These are phyloP conservation scores for Drosophila subobscura DNA, from an alignment of 1,140 invertebrate species.

Conservation along the genomic window DNA sequence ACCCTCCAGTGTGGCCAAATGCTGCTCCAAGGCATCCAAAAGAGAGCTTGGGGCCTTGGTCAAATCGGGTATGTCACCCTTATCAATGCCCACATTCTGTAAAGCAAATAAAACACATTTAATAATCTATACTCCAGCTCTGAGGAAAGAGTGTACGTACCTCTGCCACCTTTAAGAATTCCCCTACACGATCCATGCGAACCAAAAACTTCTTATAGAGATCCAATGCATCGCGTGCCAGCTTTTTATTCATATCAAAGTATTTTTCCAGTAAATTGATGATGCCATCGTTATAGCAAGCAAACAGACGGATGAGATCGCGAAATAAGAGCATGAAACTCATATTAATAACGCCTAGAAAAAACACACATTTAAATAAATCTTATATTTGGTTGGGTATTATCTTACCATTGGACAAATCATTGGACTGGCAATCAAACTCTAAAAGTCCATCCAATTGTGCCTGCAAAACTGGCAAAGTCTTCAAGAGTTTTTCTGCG, in stretches of 20 bases:
- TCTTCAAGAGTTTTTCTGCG: slow-evolving; percentile 98
- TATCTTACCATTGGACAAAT: slow-evolving; percentile 94
- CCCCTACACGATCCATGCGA: slow-evolving; percentile 98
- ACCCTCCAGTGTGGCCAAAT: slow-evolving; percentile 96
- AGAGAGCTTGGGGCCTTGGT: slow-evolving; percentile 99
- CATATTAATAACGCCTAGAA: slow-evolving; percentile 94
- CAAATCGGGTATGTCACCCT: slow-evolving; percentile 99
- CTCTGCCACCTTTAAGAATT: slow-evolving; percentile 99
- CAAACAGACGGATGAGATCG: slow-evolving; percentile 99
- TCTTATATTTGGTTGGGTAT: not conserved
- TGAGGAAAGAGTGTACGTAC: slow-evolving; percentile 83
- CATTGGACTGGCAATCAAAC: slow-evolving; percentile 98
- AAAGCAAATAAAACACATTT: not conserved
- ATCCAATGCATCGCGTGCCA: slow-evolving; percentile 98
- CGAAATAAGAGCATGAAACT: slow-evolving; percentile 99
- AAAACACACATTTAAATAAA: not conserved
- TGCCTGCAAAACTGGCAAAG: slow-evolving; percentile 96
- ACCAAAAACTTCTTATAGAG: slow-evolving; percentile 99
- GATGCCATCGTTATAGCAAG: slow-evolving; percentile 99
- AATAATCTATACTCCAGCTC: not conserved
- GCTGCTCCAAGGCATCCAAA: slow-evolving; percentile 98
- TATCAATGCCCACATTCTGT: slow-evolving; percentile 98
- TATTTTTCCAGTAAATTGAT: slow-evolving; percentile 99
- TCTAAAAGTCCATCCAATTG: slow-evolving; percentile 98
- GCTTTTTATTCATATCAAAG: slow-evolving; percentile 99